Percentiles rank a stretch among this genome's conserved stretches.
Conservation (phyloP, 1,140 invertebrate genomes). For the Danaus plexippus region DNA sequence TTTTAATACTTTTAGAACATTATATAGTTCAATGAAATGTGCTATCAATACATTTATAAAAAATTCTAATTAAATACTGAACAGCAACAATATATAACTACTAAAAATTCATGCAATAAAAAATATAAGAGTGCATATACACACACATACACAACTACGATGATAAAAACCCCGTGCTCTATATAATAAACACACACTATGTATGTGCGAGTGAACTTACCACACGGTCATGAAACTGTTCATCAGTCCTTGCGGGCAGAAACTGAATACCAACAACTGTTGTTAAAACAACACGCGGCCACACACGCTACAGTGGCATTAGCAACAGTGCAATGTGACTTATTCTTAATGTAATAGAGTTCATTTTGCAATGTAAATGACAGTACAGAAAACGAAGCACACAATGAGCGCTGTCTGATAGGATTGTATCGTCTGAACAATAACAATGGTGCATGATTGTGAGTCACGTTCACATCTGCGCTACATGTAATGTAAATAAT, state of each 20-base stretch:
- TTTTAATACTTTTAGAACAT: not conserved
- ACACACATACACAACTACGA: constrained; percentile 8
- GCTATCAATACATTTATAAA: constrained; percentile 4
- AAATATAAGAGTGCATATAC: not conserved
- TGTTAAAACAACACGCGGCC: constrained; percentile 28
- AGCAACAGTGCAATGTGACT: constrained; percentile 21
- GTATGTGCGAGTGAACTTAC: constrained; percentile 76
- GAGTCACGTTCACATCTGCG: constrained; percentile 37
- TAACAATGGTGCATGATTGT: constrained; percentile 31
- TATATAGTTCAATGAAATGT: constrained; percentile 4
- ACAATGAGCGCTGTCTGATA: constrained; percentile 18
- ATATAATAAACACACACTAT: constrained; percentile 26
- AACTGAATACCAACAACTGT: constrained; percentile 75
- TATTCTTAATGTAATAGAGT: not conserved
- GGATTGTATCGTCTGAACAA: constrained; percentile 21
- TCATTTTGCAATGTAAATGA: constrained; percentile 5
- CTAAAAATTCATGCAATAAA: not conserved
- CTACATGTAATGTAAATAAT: constrained; percentile 27
- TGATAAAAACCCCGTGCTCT: constrained; percentile 26
- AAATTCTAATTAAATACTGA: no score
- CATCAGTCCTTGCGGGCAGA: constrained; percentile 88
- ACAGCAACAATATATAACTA: no score
- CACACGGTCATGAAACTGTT: constrained; percentile 91
- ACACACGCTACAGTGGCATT: constrained; percentile 35
- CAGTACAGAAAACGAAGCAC: not conserved